Evolutionary conservation across 2,888 invertebrate genomes (phyloP).

Genomic region (Drosophila monieri): DNA sequence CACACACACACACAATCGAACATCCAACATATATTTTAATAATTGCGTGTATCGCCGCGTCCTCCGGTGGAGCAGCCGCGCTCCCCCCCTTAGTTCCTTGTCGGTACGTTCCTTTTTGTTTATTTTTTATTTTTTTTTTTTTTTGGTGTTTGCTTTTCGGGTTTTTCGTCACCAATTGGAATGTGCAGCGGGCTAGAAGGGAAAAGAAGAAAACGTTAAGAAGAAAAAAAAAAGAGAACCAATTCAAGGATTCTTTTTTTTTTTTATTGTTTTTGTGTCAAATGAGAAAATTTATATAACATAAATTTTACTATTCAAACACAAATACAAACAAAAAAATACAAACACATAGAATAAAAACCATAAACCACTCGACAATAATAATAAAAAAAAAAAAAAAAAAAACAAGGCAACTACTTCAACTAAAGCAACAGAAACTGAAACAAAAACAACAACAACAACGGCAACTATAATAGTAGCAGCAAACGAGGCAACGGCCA

Average conservation of each 20-base stretch:
- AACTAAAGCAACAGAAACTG: slow-evolving; percentile 3
- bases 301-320: slow-evolving; percentile 36
- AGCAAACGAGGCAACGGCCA: slow-evolving; percentile 36
- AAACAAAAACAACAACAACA: slow-evolving; percentile 1
- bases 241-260: slow-evolving; percentile 1
- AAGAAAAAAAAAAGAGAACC: slow-evolving; percentile 24
- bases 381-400: slow-evolving; percentile 2
- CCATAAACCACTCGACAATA: not conserved
- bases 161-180: slow-evolving; percentile 30
- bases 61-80: not conserved
- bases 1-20: slow-evolving; percentile 5
- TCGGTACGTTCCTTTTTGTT: slow-evolving; percentile 22
- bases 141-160: slow-evolving; percentile 30
- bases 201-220: slow-evolving; percentile 19
- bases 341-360: slow-evolving; percentile 6
- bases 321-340: not conserved
- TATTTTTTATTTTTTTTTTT: slow-evolving; percentile 18
- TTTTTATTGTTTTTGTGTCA: not conserved
- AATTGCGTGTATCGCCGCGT: slow-evolving; percentile 24
- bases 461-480: slow-evolving; percentile 24
- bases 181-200: slow-evolving; percentile 18
- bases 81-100: not conserved
- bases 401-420: slow-evolving; percentile 29
- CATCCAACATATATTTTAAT: slow-evolving; percentile 25
- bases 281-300: slow-evolving; percentile 32